Evolutionary conservation across 92 coral and sea anemone genomes (phyloP).

Genomic region (Virgularia gustaviana): DNA sequence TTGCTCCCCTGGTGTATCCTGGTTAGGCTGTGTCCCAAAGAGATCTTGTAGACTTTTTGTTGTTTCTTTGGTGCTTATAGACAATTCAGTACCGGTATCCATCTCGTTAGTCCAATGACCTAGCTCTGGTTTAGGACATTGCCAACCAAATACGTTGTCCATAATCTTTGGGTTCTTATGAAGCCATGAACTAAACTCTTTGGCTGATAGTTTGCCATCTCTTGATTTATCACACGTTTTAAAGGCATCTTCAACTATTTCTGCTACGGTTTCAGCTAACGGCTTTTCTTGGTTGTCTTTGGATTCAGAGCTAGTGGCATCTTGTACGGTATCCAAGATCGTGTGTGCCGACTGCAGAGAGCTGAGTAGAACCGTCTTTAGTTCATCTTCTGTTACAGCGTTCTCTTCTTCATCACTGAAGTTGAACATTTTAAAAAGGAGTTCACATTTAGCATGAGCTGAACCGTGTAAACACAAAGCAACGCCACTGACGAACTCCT

Average conservation of each 20-base stretch:
- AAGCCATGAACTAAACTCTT: constrained; percentile 89
- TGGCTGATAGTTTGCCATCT: constrained; percentile 85
- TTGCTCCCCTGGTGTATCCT: constrained; percentile 61
- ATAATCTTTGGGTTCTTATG: constrained; percentile 81
- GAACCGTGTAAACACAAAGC: constrained; percentile 96
- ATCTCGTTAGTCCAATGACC: constrained; percentile 32
- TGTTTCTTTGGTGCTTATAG: not conserved
- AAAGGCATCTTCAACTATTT: constrained; percentile 84
- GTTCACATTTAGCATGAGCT: constrained; percentile 90
- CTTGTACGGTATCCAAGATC: constrained; percentile 77
- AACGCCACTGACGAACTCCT: constrained; percentile 95
- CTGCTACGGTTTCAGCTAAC: constrained; percentile 72
- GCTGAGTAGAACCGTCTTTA: constrained; percentile 86
- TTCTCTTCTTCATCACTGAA: constrained; percentile 79
- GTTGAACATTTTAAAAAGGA: constrained; percentile 57
- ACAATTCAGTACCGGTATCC: not conserved
- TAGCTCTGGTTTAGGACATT: constrained; percentile 89
- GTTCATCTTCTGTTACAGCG: constrained; percentile 94
- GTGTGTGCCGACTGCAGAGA: constrained; percentile 90
- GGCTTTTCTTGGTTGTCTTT: constrained; percentile 52
- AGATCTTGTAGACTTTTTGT: constrained; percentile 26
- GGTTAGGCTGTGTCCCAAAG: constrained; percentile 27
- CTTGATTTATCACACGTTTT: constrained; percentile 72
- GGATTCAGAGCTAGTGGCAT: constrained; percentile 28
- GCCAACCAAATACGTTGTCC: constrained; percentile 99